A percentile compares a stretch with the other conserved stretches of the same genome.
Evolutionary conservation across 2,888 invertebrate species (phyloP).

Genomic region (Kryphioiulus occultus): DNA sequence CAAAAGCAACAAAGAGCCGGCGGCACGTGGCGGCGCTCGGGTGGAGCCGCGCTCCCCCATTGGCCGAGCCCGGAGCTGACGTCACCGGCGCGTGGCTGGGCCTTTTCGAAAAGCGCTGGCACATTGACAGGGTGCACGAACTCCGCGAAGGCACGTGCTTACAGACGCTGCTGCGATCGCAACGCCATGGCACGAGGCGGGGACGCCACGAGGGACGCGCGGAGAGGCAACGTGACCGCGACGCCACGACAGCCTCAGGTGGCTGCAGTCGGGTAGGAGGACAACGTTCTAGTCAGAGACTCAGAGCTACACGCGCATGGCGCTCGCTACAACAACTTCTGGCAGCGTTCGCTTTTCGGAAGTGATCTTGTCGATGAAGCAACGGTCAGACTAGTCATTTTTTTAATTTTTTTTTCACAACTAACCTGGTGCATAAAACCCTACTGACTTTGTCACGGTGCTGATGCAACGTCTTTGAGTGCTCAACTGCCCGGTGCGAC

Average conservation of each 20-base stretch:
- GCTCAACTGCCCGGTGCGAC: too few species aligned
- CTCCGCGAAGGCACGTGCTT: neutral
- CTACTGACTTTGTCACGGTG: too few species aligned
- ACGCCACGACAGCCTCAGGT: neutral
- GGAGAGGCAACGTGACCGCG: neutral
- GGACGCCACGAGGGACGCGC: neutral
- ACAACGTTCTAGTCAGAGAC: neutral
- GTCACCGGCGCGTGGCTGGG: conserved; percentile 20
- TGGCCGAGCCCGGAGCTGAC: neutral
- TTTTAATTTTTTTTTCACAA: too few species aligned
- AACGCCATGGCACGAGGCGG: neutral
- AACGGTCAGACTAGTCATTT: too few species aligned
- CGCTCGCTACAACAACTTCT: neutral
- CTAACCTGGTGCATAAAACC: too few species aligned
- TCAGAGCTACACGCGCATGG: too few species aligned
- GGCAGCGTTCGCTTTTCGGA: too few species aligned
- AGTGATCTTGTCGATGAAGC: too few species aligned
- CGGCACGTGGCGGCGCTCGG: conserved; percentile 19
- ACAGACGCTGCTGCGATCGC: neutral
- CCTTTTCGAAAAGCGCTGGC: neutral
- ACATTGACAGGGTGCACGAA: neutral
- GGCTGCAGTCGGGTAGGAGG: neutral
- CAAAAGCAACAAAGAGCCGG: neutral
- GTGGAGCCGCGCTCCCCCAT: neutral
- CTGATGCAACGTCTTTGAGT: too few species aligned